A percentile compares a stretch with the other conserved stretches of the same genome.
Evolutionary conservation across 37 sponge, comb jelly and placozoan genomes (phyloP).

Genomic region (Cladorhizidae sp.): DNA sequence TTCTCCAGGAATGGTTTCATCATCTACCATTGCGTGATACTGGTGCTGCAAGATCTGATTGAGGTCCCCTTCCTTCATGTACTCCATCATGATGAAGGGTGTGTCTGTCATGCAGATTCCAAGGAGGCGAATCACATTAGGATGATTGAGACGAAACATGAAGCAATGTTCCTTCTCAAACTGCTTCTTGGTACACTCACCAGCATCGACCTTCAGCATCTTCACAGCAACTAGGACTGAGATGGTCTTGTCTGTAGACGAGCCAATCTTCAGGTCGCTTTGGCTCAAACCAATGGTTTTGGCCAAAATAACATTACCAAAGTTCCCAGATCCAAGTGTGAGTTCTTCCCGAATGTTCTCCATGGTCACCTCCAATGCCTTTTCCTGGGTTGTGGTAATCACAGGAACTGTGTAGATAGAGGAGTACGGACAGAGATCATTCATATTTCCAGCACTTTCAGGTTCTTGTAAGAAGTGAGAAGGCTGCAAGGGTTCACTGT

Average conservation of each 20-base stretch:
- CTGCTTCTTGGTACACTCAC: not conserved
- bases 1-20: not conserved
- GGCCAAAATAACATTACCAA: constrained; percentile 64
- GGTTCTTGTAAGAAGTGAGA: constrained; percentile 3
- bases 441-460: not conserved
- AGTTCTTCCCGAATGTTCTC: constrained; percentile 31
- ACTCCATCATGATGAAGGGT: constrained; percentile 72
- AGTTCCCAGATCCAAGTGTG: constrained; percentile 60
- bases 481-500: constrained; percentile 37
- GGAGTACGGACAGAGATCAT: not conserved
- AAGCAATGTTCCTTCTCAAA: constrained; percentile 66
- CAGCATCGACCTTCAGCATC: constrained; percentile 26
- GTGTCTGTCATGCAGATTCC: constrained; percentile 52
- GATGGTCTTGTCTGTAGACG: constrained; percentile 5
- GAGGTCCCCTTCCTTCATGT: constrained; percentile 75
- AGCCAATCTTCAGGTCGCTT: constrained; percentile 41
- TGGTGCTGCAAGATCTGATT: constrained; percentile 53
- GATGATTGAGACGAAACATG: constrained; percentile 64
- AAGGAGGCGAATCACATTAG: constrained; percentile 56
- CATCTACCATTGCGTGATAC: constrained; percentile 4
- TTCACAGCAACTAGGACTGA: constrained; percentile 58
- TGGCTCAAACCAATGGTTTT: constrained; percentile 46
- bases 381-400: not conserved
- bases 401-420: constrained; percentile 41
- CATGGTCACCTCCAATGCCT: constrained; percentile 5